These are phyloP conservation scores for Craseonycteris thonglongyai DNA, from an alignment of 2,113 vertebrate species.

Conservation along the genomic window DNA sequence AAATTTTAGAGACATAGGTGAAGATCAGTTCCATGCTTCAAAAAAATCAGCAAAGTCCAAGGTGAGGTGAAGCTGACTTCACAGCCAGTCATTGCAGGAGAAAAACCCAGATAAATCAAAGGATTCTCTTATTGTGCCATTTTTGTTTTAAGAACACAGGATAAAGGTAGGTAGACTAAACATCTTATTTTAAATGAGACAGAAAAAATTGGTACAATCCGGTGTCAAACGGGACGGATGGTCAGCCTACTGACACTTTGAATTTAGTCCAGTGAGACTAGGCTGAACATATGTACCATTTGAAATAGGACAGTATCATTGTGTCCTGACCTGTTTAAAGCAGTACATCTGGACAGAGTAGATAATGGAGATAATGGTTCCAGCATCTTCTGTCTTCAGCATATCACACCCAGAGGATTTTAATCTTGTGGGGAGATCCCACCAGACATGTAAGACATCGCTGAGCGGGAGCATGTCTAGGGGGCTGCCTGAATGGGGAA, in stretches of 20 bases:
- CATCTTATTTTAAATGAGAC: too few species aligned
- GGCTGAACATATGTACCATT: too few species aligned
- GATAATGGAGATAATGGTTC: not conserved
- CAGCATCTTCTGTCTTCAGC: not conserved
- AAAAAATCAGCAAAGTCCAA: not conserved
- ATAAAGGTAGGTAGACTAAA: too few species aligned
- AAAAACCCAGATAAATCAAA: not conserved
- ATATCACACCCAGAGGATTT: not conserved
- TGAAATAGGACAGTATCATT: too few species aligned
- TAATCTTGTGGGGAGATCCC: not conserved
- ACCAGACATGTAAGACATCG: not conserved
- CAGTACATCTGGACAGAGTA: too few species aligned
- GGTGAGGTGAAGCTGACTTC: not conserved
- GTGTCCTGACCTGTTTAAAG: too few species aligned
- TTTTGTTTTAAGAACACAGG: not conserved
- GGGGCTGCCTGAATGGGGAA: not conserved
- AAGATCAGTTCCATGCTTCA: not conserved
- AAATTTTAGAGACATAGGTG: not conserved
- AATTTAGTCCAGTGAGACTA: too few species aligned
- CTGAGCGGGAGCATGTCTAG: not conserved
- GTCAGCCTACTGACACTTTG: too few species aligned
- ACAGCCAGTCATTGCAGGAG: not conserved
- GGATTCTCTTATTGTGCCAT: not conserved
- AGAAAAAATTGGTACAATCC: too few species aligned
- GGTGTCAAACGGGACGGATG: too few species aligned